Percentiles rank a stretch among this genome's conserved stretches.
phyloP scores from a whole-genome alignment of 1,140 invertebrate species.

The Sinella curviseta region DNA sequence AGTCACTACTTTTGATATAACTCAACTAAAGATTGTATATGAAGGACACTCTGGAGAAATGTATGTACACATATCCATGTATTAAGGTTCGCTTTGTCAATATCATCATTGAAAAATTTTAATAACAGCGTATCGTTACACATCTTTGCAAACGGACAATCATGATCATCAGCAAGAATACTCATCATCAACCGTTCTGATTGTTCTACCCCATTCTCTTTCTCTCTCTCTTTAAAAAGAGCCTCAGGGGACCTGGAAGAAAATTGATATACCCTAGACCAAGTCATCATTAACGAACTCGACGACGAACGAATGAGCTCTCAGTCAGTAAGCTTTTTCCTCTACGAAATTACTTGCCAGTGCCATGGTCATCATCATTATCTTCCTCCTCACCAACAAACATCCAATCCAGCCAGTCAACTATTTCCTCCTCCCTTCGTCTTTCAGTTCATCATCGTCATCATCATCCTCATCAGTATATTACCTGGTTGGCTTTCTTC shows the following conservation, averaged over 20 bases:
- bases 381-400: background rate
- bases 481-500: background rate
- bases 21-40: too few species aligned
- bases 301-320: background rate
- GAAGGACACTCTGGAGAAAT: too few species aligned
- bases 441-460: background rate
- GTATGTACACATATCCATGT: too few species aligned
- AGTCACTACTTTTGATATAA: too few species aligned
- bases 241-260: slow-evolving; percentile 8
- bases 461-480: background rate
- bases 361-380: background rate
- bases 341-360: background rate
- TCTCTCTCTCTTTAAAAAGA: too few species aligned
- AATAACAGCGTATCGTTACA: too few species aligned
- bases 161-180: background rate
- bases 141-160: too few species aligned
- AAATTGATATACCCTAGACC: slow-evolving; percentile 20
- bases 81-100: too few species aligned
- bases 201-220: background rate
- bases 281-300: background rate
- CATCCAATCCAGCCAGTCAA: slow-evolving; percentile 3
- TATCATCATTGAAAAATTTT: too few species aligned
- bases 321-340: background rate
- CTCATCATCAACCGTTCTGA: background rate
- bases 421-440: slow-evolving; percentile 8